Percentiles rank a stretch among this genome's conserved stretches.
These are phyloP conservation scores for Thecocarcelia acutangulata DNA, from an alignment of 2,888 invertebrate species.

Conservation along the genomic window DNA sequence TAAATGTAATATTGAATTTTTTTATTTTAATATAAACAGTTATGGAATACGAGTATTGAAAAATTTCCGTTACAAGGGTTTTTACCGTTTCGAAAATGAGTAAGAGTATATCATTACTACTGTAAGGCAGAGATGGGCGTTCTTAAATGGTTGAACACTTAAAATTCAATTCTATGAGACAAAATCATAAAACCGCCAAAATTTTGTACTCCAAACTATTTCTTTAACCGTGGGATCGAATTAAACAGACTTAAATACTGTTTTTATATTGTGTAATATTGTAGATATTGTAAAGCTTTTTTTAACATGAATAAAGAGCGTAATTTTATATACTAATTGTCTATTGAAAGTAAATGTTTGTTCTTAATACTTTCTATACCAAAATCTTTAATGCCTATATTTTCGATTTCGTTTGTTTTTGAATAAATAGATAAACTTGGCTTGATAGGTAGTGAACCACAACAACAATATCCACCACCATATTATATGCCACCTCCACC, in stretches of 20 bases:
- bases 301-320: conserved; percentile 41
- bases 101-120: too few relatives aligned
- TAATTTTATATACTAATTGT: conserved; percentile 62
- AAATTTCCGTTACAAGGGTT: too few relatives aligned
- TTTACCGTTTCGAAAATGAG: too few relatives aligned
- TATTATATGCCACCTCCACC: conserved; percentile 82
- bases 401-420: conserved; percentile 26
- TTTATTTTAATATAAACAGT: too few relatives aligned
- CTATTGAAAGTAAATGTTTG: conserved; percentile 50
- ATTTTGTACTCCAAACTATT: neutral
- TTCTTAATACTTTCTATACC: conserved; percentile 4
- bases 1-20: too few relatives aligned
- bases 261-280: conserved; percentile 56
- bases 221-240: conserved; percentile 1
- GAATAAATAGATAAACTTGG: conserved; percentile 78
- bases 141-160: too few relatives aligned
- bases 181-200: too few relatives aligned
- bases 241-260: conserved; percentile 32
- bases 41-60: too few relatives aligned
- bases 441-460: conserved; percentile 80
- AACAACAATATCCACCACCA: conserved; percentile 81
- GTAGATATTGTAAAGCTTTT: conserved; percentile 69
- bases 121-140: too few relatives aligned
- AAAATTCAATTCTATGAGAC: too few relatives aligned
- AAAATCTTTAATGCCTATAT: conserved; percentile 5